Conservation (phyloP, 1,140 invertebrate species). For the Goniozus legneri region DNA sequence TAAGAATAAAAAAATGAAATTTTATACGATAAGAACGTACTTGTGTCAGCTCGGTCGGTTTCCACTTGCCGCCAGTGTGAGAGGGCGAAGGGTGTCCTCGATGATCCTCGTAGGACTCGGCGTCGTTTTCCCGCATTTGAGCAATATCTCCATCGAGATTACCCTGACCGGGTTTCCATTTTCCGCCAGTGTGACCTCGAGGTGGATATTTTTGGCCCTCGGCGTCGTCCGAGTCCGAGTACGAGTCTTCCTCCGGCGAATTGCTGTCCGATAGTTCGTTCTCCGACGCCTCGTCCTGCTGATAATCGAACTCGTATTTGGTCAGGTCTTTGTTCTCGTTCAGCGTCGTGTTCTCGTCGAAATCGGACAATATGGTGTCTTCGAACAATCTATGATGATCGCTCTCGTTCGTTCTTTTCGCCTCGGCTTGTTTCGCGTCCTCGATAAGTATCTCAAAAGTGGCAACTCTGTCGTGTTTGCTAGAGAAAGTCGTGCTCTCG, state of each 20-base stretch:
- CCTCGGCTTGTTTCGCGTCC: constrained; percentile 20
- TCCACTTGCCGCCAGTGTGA: constrained; percentile 75
- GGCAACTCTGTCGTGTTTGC: constrained; percentile 25
- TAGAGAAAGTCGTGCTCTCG: constrained; percentile 16
- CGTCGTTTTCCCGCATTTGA: constrained; percentile 36
- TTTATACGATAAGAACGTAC: constrained; percentile 2
- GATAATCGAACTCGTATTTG: constrained; percentile 42
- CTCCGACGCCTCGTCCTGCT: constrained; percentile 58
- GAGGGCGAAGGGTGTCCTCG: constrained; percentile 56
- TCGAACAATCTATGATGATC: constrained; percentile 40
- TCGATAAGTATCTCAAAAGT: constrained; percentile 25
- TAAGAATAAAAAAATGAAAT: too few relatives aligned
- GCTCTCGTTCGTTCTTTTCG: constrained; percentile 34
- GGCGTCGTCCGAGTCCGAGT: constrained; percentile 41
- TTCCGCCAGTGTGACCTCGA: constrained; percentile 57
- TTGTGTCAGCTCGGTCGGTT: constrained; percentile 32
- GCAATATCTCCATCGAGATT: constrained; percentile 33
- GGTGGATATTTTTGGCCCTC: constrained; percentile 46
- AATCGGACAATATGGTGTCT: constrained; percentile 41
- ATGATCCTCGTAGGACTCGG: constrained; percentile 37
- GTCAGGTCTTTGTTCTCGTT: constrained; percentile 35
- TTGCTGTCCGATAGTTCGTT: constrained; percentile 44
- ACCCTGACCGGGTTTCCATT: constrained; percentile 63
- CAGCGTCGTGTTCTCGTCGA: constrained; percentile 31
- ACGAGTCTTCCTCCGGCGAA: constrained; percentile 43